Evolutionary conservation across 1,140 invertebrate species (phyloP), one percentile per base, ranked within the genome.

Genomic region (Bombus cullumanus): DNA sequence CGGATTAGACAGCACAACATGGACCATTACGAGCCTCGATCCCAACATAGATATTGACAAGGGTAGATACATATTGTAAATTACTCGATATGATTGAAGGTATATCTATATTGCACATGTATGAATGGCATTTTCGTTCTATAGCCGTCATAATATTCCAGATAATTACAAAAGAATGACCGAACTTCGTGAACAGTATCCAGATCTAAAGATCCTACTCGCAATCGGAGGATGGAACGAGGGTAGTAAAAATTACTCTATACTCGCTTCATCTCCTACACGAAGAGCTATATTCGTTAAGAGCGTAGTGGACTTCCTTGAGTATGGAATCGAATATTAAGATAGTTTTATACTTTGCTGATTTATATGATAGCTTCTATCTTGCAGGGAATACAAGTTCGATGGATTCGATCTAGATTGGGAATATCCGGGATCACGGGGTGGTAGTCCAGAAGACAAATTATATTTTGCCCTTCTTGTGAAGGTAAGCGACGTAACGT

Each of bases 211-310:
- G 94, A 96, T 98, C 3, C 96, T 97, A 2, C 90, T 98, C 5
- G 98, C 98, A 15, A 97, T 99, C 64, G 98, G 98, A 0, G 98
- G 98, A 3, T 98, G 98, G 98, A 98, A 98, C 91, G 98, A 98
- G 94, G 98, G 98, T 0, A 98, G 97, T 0, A 91, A 92, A 34
- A 98, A 98, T 90, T 98, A 98, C 93, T 98, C 98, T 2, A 95
- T 94, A 1, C 96, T 99, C 95, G 97, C 97, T 1, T 94, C 95
- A 12, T 96, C 96, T 81, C 92, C 96, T 0, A 92, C 94, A 6
- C 93, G 94, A 13, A 96, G 98, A 82, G 93, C 94, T 13, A 94
- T 91, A 41, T 98, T 98, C 90, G 95, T 97, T 15, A 89, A 95
- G 12, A 97, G 96, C 79, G 96, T 96, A 8, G 53, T 97, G 9